Evolutionary conservation across 2,113 vertebrate genomes (phyloP), one percentile per base, ranked within the genome.

Genomic region (Caretta caretta): DNA sequence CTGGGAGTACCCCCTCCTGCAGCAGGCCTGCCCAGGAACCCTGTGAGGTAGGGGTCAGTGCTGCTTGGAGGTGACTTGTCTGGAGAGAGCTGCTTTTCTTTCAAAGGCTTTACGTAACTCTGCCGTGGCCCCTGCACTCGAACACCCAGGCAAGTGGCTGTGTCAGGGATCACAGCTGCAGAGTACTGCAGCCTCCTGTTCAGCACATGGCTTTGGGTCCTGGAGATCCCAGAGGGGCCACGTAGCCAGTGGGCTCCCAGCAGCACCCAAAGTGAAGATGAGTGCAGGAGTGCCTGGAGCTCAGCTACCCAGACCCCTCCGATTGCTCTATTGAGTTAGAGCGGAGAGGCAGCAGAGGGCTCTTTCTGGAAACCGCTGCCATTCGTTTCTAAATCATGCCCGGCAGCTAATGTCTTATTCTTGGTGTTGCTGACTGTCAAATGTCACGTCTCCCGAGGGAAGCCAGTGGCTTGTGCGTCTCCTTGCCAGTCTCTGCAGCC

Each of bases 211-310:
- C 62, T 69, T 16, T n/a, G 62, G 62, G 31, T n/a, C 62, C 19
- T n/a, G 31, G 62, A 69, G 31, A 69, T 19, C 62, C 62, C 16
- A 19, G 31, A n/a, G 31, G 35, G 62, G 62, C 35, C 31, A 19
- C 31, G 19, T n/a, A n/a, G 62, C 16, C 13, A 16, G 6, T 17
- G 35, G 35, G 35, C 62, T 69, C 10, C 2, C 8, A 25, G 80
- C 29, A 42, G 75, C 22, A 13, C 10, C 75, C 1, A 0, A 59
- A 25, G 24, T 10, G 75, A 75, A 54, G 59, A 59, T 29, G 46
- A 59, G 57, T 5, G 0, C 69, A 1, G 1, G 78, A 79, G 57
- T 0, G 8, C 22, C 48, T 11, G 48, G 56, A 16, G 69, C 80
- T 17, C 65, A 5, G 65, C 10, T 25, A 75, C 53, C 85, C 85